Evolutionary conservation across 2,888 invertebrate species (phyloP).

Genomic region (Salticus scenicus): DNA sequence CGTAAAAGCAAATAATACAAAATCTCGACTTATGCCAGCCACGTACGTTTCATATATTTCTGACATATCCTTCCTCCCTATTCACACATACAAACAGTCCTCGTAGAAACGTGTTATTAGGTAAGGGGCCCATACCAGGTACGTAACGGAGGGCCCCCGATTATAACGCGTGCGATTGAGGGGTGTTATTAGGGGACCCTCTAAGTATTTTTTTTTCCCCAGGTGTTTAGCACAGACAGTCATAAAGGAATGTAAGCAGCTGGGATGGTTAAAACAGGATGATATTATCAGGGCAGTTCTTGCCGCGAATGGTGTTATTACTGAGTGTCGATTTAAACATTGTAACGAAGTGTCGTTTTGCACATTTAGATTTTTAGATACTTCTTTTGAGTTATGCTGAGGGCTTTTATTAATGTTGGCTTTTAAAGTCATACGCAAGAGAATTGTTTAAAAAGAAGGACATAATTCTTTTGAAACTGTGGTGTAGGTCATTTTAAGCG

Average conservation of each 20-base stretch:
- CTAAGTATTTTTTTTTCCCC: conserved; percentile 24
- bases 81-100: conserved; percentile 30
- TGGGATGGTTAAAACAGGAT: neutral
- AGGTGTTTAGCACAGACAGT: conserved; percentile 48
- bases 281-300: conserved; percentile 6
- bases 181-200: neutral
- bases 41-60: neutral
- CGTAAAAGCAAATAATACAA: neutral
- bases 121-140: neutral
- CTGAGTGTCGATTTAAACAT: neutral
- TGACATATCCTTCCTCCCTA: neutral
- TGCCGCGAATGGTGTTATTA: neutral
- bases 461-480: too few species aligned
- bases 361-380: neutral
- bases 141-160: conserved; percentile 12
- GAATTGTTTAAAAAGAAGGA: too few species aligned
- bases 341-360: neutral
- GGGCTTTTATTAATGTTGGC: too few species aligned
- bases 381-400: neutral
- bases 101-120: conserved; percentile 35
- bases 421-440: too few species aligned
- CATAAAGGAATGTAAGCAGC: conserved; percentile 5
- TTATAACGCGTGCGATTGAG: conserved; percentile 33
- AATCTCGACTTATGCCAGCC: neutral
- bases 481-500: too few species aligned